phyloP scores from a whole-genome alignment of 2,888 invertebrate species.

The Platycnemis pennipes region DNA sequence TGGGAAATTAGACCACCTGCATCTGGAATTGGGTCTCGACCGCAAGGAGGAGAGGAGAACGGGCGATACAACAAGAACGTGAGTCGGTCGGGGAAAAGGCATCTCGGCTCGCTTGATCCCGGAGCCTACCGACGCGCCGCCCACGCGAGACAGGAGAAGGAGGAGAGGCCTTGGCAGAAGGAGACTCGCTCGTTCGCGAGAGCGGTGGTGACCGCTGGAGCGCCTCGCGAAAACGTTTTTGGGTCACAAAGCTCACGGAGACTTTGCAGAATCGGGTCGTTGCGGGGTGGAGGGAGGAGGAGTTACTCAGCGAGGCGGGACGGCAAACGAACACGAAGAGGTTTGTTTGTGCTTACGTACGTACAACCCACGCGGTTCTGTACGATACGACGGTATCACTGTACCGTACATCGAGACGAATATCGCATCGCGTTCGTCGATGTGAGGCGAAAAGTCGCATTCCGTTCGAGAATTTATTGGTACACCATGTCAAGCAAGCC shows the following conservation, averaged over 20 bases:
- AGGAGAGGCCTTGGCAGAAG: neutral
- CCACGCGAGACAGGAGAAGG: neutral
- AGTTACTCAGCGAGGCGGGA: neutral
- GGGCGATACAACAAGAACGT: neutral
- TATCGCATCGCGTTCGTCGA: no score
- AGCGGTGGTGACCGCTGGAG: neutral
- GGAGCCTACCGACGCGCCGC: neutral
- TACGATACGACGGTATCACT: neutral
- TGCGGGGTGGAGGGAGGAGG: neutral
- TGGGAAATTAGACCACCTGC: neutral
- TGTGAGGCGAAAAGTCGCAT: no score
- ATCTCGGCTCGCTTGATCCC: neutral
- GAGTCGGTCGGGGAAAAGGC: neutral
- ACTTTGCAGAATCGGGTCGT: neutral
- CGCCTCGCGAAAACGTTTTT: constrained; percentile 18
- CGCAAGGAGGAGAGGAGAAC: neutral
- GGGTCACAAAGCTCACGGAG: neutral
- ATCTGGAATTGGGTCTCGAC: constrained; percentile 23
- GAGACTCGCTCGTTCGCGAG: neutral
- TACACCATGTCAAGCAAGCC: no score
- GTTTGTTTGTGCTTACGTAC: neutral
- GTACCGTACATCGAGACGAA: no score
- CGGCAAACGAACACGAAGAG: neutral
- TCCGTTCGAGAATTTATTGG: no score
- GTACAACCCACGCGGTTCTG: neutral